Evolutionary conservation across 2,888 invertebrate genomes (phyloP), one percentile per base, ranked within the genome.

Genomic region (Uropetala carovei): DNA sequence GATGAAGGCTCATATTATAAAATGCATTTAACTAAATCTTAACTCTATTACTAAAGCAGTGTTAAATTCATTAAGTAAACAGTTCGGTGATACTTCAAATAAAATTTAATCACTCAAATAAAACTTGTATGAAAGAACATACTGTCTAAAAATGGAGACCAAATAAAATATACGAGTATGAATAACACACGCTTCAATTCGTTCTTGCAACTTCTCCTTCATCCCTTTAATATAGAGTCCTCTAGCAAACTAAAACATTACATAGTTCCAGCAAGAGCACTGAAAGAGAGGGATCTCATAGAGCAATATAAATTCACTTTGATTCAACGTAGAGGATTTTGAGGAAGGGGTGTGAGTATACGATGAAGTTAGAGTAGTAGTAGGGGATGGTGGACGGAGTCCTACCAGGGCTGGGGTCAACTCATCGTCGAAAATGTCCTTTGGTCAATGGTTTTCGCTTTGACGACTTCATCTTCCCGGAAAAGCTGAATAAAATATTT

Each of bases 391-490:
- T 16, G 13, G 43, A 10, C 10, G 85, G 85, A 18, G n/a, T 83
- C 83, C 43, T 43, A 43, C 43, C 43, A 43, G 43, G 56, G 18
- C 86, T 86, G 59, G 89, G 89, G 89, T 89, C 89, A 89, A 89
- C 89, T 89, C 89, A 89, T 89, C 89, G 89, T 68, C 89, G 60
- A 89, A 89, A 89, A 64, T 56, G 89, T 68, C 89, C 64, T 89
- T 89, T 68, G 89, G 68, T 89, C 89, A 89, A 89, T 68, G 64
- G 89, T 64, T 60, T 68, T 43, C 64, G 89, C 89, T 89, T 89
- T 89, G 89, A 89, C 89, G 89, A 89, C 89, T 89, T 89, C 89
- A 89, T 89, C 89, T 89, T 89, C 89, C 64, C 68, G 89, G 89
- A 43, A 56, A 89, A 89, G 64, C 89, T 18, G 89, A 43, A 89